Percentiles rank a stretch among this genome's conserved stretches.
Conservation (phyloP, 2,888 invertebrate genomes). For the Panzeria rudis region DNA sequence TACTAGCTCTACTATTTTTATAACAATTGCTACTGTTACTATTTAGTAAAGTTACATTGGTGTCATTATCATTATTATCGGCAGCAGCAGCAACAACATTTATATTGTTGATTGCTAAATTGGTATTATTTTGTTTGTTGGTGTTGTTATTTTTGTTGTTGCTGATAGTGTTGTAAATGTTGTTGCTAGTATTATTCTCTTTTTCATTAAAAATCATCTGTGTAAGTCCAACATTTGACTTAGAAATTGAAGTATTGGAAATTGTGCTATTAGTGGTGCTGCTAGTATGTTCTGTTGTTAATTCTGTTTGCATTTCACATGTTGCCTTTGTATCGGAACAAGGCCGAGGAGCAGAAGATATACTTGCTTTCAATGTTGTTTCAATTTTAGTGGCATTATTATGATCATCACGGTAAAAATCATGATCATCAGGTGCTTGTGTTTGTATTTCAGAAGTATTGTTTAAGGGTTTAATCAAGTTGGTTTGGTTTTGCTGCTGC, state of each 20-base stretch:
- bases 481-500: conserved; percentile 22
- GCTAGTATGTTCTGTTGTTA: conserved; percentile 26
- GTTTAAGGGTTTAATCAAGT: conserved; percentile 49
- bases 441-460: conserved; percentile 27
- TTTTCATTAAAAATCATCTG: conserved; percentile 35
- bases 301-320: conserved; percentile 21
- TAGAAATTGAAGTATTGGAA: conserved; percentile 21
- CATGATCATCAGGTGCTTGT: conserved; percentile 45
- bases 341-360: conserved; percentile 1
- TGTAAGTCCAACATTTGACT: background rate
- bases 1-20: conserved; percentile 32
- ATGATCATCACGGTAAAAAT: conserved; percentile 62
- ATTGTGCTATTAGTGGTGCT: conserved; percentile 15
- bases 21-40: conserved; percentile 60
- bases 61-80: conserved; percentile 52
- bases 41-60: conserved; percentile 50
- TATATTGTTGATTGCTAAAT: conserved; percentile 54
- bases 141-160: conserved; percentile 23
- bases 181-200: conserved; percentile 38
- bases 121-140: conserved; percentile 55
- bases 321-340: background rate
- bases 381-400: conserved; percentile 30
- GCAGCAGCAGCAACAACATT: conserved; percentile 32
- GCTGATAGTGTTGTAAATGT: conserved; percentile 28
- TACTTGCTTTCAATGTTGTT: conserved; percentile 29